Evolutionary conservation across 2,888 invertebrate genomes (phyloP), one percentile per base, ranked within the genome.

Genomic region (Drosophila testacea): DNA sequence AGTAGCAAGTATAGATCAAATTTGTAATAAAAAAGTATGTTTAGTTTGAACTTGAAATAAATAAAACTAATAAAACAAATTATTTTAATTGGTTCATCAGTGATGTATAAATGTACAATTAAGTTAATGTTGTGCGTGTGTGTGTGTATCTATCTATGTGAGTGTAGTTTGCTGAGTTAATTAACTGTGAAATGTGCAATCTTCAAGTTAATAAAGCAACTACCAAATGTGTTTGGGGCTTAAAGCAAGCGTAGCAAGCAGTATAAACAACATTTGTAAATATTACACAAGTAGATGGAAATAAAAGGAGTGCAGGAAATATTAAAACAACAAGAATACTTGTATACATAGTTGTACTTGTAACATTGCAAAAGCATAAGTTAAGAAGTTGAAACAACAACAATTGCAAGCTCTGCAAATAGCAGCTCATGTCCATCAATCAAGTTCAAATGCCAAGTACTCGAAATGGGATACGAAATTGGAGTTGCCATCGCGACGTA

Each of bases 151-250:
- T 50, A 13, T 27, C 6, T 65, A 11, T 16, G 36, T 48, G 30
- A 6, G 66, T 22, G 42, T 11, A 9, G 30, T 64, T 44, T 50
- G 44, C 36, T 44, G 50, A 47, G 34, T 57, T 68, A 57, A 57
- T 57, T 57, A 59, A 47, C 51, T 52, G 69, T 68, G 59, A 69
- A 52, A 57, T 69, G 59, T 57, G 68, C 54, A 60, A 59, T 44
- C 42, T 54, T 69, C 13, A 48, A 50, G 42, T 50, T 39, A 54
- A 54, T 69, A 48, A 60, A 16, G 22, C 52, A 32, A 36, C 46
- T 28, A 42, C 22, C 42, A 36, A 42, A 42, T 46, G 63, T 39
- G 61, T 30, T 36, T 38, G 36, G 5, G 32, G 46, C 46, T 63
- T 32, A 11, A 41, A 34, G 30, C 52, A 30, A 64, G 42, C 55